Evolutionary conservation across 2,113 vertebrate genomes (phyloP), one percentile per base, ranked within the genome.

Genomic region (Nothoprocta perdicaria): DNA sequence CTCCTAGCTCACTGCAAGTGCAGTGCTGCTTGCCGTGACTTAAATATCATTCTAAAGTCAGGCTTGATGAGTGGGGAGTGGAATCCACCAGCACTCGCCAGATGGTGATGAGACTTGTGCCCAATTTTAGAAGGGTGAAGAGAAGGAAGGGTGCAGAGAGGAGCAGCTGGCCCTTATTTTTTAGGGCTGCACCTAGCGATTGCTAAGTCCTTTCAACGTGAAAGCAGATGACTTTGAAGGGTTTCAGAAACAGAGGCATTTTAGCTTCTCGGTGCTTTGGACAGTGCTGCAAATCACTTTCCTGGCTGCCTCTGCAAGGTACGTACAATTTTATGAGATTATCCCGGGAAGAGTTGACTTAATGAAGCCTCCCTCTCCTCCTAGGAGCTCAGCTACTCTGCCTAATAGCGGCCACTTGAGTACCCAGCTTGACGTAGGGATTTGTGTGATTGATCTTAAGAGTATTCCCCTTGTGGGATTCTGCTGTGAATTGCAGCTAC

Each of bases 111-210:
- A 88, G 80, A 33, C 53, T 73, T 65, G 48, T 68, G 58, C 62
- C 86, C 33, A 8, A 4, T 61, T 88, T 65, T 61, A 57, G 82
- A 67, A 91, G 17, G 5, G 19, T 14, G 8, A 8, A 24, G 78
- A 71, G 61, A 33, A 11, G 65, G 71, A 66, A 75, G 35, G 31
- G n/a, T 82, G 35, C 0, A 1, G 61, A 12, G 31, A 8, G 72
- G 72, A 83, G 26, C 79, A 87, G 87, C 79, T 84, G 86, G 14
- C 79, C 27, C 14, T 61, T 62, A 66, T 52, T 79, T 86, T 45
- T 62, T 26, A 0, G 2, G 40, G 41, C 67, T 86, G 40, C 19
- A 23, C 29, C 12, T 69, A 38, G 40, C 0, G 0, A 14, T 31
- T 82, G 62, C 40, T 2, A 22, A 12, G 60, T 48, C 55, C 48